Evolutionary conservation across 2,888 invertebrate species (phyloP), one percentile per base, ranked within the genome.

Genomic region (Eudasyphora cyanicolor): DNA sequence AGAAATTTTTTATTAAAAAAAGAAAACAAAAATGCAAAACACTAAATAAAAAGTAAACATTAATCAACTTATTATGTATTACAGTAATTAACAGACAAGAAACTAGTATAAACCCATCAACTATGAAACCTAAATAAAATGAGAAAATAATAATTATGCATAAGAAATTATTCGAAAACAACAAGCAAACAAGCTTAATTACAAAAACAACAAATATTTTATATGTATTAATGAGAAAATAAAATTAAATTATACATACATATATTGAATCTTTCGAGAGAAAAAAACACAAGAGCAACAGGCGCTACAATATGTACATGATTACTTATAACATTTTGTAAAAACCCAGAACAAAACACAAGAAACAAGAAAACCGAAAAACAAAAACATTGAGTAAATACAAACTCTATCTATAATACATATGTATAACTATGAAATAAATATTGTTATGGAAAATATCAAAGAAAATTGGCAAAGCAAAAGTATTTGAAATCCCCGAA

Each of bases 271-370:
- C 57, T 57, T 24, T 27, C 57, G 27, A 27, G 14, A 57, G 24
- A 62, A 29, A 69, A 71, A 84, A 60, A 75, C 74, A 82, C 83
- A 79, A 74, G 78, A 67, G 76, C 67, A 87, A 86, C 87, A 87
- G 88, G 89, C 89, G 89, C 89, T 89, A 89, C 89, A 86, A 88
- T 86, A 87, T 88, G 89, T 89, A 89, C 89, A 89, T 89, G 89
- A 89, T 86, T 86, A 87, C 77, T 76, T 84, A 86, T 86, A 85
- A 87, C 75, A 78, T 78, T 86, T 86, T 82, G 82, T 86, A 84
- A 74, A 84, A 80, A 82, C 35, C 69, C 32, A 49, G 73, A 77
- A 64, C 17, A 17, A 71, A 67, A 74, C 19, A 62, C 24, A 74
- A 38, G 32, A 51, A 67, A 60, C 57, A 35, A 77, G 38, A 29